These are phyloP conservation scores for Alsophila aescularia DNA, from an alignment of 2,888 invertebrate genomes.

Conservation along the genomic window DNA sequence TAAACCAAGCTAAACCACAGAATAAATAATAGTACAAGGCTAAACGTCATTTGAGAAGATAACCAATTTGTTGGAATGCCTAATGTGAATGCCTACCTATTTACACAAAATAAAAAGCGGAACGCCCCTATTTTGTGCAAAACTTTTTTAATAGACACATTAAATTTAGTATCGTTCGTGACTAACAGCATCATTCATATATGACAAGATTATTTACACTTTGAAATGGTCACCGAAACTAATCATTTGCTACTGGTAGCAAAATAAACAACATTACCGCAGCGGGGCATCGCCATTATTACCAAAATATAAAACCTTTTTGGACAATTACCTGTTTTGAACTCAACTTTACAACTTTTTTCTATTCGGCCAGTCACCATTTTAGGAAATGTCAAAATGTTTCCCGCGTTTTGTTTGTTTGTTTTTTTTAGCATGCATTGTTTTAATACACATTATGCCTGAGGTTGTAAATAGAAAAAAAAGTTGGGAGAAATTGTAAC, in stretches of 20 bases:
- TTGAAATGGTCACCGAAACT: slow-evolving; percentile 73
- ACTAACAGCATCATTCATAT: slow-evolving; percentile 48
- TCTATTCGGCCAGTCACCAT: slow-evolving; percentile 26
- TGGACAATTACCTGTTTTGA: slow-evolving; percentile 68
- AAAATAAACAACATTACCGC: slow-evolving; percentile 62
- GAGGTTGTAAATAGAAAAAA: slow-evolving; percentile 47
- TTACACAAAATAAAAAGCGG: no score
- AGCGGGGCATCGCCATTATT: slow-evolving; percentile 64
- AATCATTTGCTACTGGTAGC: slow-evolving; percentile 80
- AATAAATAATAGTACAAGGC: no score
- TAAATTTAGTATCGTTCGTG: slow-evolving; percentile 53
- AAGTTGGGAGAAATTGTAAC: slow-evolving; percentile 66
- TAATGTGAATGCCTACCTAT: no score
- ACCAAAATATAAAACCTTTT: slow-evolving; percentile 59
- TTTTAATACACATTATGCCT: slow-evolving; percentile 28
- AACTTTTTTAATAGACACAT: no score
- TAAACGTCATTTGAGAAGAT: no score
- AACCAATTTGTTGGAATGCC: no score
- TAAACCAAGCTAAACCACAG: no score
- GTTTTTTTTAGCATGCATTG: slow-evolving; percentile 40
- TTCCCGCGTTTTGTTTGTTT: slow-evolving; percentile 62
- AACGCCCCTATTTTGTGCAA: no score
- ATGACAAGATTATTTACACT: slow-evolving; percentile 74
- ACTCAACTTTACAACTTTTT: slow-evolving; percentile 61
- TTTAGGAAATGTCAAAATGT: slow-evolving; percentile 72